A percentile compares a stretch with the other conserved stretches of the same genome.
phyloP scores from a whole-genome alignment of 2,113 vertebrate species.

The Eudyptes chrysolophus region DNA sequence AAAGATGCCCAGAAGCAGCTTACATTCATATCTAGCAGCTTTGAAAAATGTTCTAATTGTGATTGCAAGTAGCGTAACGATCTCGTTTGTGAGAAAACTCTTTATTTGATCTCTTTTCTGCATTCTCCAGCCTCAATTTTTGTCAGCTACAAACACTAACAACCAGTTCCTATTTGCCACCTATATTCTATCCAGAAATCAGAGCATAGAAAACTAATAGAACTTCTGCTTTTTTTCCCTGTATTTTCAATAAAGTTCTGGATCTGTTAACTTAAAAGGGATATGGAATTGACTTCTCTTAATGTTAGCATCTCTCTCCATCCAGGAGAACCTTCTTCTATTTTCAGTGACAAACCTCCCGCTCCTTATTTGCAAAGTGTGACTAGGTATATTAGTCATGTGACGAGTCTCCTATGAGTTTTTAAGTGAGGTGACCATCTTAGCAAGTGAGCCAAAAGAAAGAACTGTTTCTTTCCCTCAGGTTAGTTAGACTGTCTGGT shows the following conservation, averaged over 20 bases:
- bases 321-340: background rate
- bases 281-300: background rate
- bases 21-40: conserved; percentile 47
- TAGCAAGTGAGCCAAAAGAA: background rate
- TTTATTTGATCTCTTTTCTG: background rate
- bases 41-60: conserved; percentile 68
- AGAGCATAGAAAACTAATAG: background rate
- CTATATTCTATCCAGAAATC: background rate
- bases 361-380: background rate
- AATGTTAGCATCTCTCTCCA: background rate
- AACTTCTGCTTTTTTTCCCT: background rate
- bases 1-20: conserved; percentile 49
- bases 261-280: background rate
- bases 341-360: background rate
- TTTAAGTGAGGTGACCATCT: background rate
- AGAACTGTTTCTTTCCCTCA: background rate
- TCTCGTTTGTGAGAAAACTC: background rate
- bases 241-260: background rate
- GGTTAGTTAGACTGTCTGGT: background rate
- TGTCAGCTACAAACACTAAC: background rate
- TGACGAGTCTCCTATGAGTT: background rate
- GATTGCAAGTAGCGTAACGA: conserved; percentile 40
- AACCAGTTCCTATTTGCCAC: background rate
- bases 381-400: background rate
- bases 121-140: background rate